phyloP scores from a whole-genome alignment of 2,888 invertebrate species.

The Linnaemya tessellans region DNA sequence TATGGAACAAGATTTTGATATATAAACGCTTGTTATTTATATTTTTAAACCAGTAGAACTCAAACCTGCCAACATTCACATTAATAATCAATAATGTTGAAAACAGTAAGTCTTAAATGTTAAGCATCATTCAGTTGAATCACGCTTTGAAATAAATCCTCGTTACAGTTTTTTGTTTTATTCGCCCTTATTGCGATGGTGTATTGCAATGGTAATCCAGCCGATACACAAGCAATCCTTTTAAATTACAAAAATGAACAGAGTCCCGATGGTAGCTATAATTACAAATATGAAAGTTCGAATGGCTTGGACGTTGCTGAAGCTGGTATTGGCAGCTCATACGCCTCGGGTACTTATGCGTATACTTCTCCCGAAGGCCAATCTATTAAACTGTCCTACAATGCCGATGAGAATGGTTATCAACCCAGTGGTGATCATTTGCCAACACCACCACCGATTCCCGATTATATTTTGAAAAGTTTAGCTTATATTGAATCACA shows the following conservation, averaged over 20 bases:
- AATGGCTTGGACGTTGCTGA: constrained; percentile 86
- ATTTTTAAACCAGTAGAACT: constrained; percentile 41
- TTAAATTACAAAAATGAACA: constrained; percentile 75
- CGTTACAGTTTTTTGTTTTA: constrained; percentile 32
- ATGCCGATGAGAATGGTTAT: constrained; percentile 81
- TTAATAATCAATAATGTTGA: constrained; percentile 74
- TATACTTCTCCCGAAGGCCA: constrained; percentile 81
- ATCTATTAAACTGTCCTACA: constrained; percentile 77
- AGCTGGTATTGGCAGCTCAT: constrained; percentile 84
- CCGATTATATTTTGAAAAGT: constrained; percentile 78
- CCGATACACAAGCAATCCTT: constrained; percentile 76
- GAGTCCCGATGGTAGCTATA: constrained; percentile 83
- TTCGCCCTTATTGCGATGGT: constrained; percentile 36
- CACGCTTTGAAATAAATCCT: constrained; percentile 6
- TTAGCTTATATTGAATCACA: constrained; percentile 79
- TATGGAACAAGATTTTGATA: constrained; percentile 38
- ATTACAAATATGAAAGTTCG: constrained; percentile 84
- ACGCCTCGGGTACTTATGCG: constrained; percentile 79
- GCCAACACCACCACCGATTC: constrained; percentile 82
- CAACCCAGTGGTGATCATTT: constrained; percentile 81
- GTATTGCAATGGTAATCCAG: constrained; percentile 71
- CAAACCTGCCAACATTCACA: constrained; percentile 42
- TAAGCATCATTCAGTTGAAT: not conserved
- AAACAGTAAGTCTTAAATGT: constrained; percentile 75
- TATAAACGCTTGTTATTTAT: constrained; percentile 49